Evolutionary conservation across 2,797 vertebrate species (phyloP), one percentile per base, ranked within the genome.

Genomic region (Epinephelus malabaricus): DNA sequence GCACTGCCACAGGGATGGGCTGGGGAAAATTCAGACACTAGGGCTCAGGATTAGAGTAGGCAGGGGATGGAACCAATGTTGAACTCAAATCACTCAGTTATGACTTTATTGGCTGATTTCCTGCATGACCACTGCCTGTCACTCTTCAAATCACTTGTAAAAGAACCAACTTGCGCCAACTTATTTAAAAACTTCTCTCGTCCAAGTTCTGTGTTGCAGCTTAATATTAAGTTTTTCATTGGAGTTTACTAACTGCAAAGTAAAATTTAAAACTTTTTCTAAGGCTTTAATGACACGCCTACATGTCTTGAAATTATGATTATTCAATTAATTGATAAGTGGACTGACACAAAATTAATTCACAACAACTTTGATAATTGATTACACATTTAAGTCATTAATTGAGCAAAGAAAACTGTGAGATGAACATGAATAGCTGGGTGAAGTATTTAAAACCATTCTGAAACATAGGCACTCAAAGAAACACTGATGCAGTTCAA

Each of bases 21-120:
- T 66, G 47, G 43, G 43, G 43, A 69, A 60, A 62, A 83, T 79
- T 84, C 76, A 73, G 82, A 81, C 73, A 73, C 53, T 62, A n/a
- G 59, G 55, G 45, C 67, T 78, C 53, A 12, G 79, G 77, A 88
- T 86, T 86, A 87, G 78, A 82, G 63, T 68, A 76, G 77, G 82
- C 84, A 86, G 45, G 69, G 69, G 69, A 81, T 73, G 70, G 76
- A 89, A 86, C 69, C 74, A 76, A 80, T 91, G 74, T 82, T 63
- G 65, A 87, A 86, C 73, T 82, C 62, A 84, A 86, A 83, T 89
- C 76, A 71, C 74, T 85, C 67, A 78, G 79, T 90, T 85, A 82
- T 65, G 46, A 86, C 73, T 85, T 87, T 73, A 79, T 85, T 74
- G 81, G 73, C 17, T 78, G 69, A 83, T 90, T 84, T 84, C 38